Evolutionary conservation across 2,113 vertebrate species (phyloP), one percentile per base, ranked within the genome.

Genomic region (Chaetorhynchus papuensis): DNA sequence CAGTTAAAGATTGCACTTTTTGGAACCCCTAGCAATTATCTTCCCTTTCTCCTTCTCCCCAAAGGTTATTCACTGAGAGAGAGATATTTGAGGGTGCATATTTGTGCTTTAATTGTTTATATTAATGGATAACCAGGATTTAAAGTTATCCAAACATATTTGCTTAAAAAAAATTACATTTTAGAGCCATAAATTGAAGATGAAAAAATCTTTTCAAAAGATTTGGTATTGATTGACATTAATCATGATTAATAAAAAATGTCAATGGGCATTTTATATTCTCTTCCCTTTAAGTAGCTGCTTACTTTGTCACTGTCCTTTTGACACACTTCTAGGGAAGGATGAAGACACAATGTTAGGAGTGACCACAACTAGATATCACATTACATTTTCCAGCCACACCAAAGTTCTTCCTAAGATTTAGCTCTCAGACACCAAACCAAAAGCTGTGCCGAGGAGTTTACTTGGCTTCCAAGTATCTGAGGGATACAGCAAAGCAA

Each of bases 131-230:
- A 69, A 15, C 4, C 33, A 31, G 19, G 65, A 75, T 27, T 49
- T 89, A 7, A 71, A 82, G n/a, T 47, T 31, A 68, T 52, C 21
- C 6, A 37, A 68, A 52, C 7, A 10, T 24, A 56, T 7, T 52
- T 1, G 1, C 49, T 13, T 35, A 39, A 20, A 35, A 19, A 11
- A 69, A 35, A 35, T 15, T 17, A 63, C 1, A 23, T 56, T 90
- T 77, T n/a, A 50, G 31, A 87, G 11, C 14, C 10, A 14, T 26
- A 74, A 59, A 50, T 2, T 52, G 27, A 90, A 90, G 24, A 44
- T 2, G 1, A 72, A 57, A 49, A 50, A 52, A 5, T 12, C 0
- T 7, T 61, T 69, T 37, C 1, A 6, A 26, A 64, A 50, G 0
- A 6, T 71, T 42, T 76, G 4, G 60, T 59, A 39, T 6, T 61